phyloP scores from a whole-genome alignment of 2,113 vertebrate species.

The Scytalopus superciliaris region DNA sequence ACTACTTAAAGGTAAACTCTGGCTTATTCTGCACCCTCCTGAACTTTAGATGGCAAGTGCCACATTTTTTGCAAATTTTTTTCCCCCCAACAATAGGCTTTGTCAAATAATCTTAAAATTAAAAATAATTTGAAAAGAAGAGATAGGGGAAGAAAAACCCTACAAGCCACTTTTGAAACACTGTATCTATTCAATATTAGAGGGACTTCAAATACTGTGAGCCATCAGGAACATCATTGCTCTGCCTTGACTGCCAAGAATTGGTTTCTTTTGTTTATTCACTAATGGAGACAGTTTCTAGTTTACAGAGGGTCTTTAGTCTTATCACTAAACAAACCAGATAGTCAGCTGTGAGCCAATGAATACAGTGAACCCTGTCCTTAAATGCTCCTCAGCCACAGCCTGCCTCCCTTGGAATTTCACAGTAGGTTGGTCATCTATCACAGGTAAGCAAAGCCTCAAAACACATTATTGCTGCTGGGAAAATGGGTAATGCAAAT shows the following conservation, averaged over 20 bases:
- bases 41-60: neutral
- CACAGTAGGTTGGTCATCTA: neutral
- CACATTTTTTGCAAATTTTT: neutral
- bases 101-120: neutral
- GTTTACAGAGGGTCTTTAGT: slow-evolving; percentile 20
- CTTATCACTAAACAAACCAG: slow-evolving; percentile 53
- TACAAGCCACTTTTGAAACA: neutral
- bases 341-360: slow-evolving; percentile 8
- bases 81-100: neutral
- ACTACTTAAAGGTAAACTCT: neutral
- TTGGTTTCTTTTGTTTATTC: slow-evolving; percentile 44
- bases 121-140: neutral
- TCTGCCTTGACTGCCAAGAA: slow-evolving; percentile 33
- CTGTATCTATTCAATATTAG: slow-evolving; percentile 20
- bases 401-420: neutral
- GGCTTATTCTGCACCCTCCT: neutral
- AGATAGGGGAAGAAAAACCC: neutral
- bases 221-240: slow-evolving; percentile 33
- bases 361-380: neutral
- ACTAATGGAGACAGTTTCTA: slow-evolving; percentile 8
- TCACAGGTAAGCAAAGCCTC: neutral
- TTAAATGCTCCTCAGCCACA: neutral
- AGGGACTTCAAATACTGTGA: slow-evolving; percentile 19
- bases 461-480: neutral
- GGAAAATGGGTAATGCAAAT: neutral